A percentile compares a stretch with the other conserved stretches of the same genome.
Evolutionary conservation across 2,888 invertebrate genomes (phyloP).

Genomic region (Hyposoter didymator): DNA sequence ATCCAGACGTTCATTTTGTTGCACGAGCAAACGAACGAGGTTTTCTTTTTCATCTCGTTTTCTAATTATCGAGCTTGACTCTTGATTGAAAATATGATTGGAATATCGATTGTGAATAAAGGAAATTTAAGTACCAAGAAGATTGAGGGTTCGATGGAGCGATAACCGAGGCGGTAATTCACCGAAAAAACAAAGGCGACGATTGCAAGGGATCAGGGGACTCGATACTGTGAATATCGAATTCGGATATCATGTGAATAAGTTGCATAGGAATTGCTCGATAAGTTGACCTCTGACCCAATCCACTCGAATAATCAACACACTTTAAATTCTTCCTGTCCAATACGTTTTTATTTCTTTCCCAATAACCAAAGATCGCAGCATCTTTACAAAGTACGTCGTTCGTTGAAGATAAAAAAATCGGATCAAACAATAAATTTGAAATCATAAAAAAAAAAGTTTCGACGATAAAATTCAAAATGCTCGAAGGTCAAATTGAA

Average conservation of each 20-base stretch:
- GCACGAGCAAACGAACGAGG: not conserved
- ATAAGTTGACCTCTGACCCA: conserved; percentile 3
- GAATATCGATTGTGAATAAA: not conserved
- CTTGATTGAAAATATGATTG: not conserved
- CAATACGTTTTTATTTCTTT: not conserved
- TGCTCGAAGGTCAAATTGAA: too few species aligned
- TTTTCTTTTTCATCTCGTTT: not conserved
- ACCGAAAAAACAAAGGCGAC: not conserved
- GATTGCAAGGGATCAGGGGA: not conserved
- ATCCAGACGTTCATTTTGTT: not conserved
- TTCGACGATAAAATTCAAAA: not conserved
- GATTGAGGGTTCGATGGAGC: not conserved
- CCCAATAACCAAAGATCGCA: not conserved
- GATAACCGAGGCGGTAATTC: not conserved
- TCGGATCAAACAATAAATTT: not conserved
- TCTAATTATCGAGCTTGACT: not conserved
- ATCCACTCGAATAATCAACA: conserved; percentile 3
- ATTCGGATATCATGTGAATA: conserved; percentile 5
- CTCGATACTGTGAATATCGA: conserved; percentile 1
- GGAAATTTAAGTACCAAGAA: not conserved
- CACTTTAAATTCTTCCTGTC: not conserved
- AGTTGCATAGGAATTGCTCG: conserved; percentile 5
- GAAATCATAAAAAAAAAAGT: not conserved
- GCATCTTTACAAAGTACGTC: not conserved
- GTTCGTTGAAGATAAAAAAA: not conserved